phyloP scores from a whole-genome alignment of 2,113 vertebrate genomes.

The Corythaixoides concolor region DNA sequence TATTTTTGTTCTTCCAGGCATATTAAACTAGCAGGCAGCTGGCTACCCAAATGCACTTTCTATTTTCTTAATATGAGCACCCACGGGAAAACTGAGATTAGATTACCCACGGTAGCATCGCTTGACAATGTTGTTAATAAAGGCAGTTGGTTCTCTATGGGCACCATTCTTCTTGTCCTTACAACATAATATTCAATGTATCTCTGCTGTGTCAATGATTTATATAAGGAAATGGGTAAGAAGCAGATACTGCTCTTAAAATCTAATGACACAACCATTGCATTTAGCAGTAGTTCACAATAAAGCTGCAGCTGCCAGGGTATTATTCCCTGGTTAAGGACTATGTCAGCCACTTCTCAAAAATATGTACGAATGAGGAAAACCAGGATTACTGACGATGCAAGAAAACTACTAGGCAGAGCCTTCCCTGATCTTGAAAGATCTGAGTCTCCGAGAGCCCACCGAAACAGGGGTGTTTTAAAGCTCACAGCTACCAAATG shows the following conservation, averaged over 20 bases:
- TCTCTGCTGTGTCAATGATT: not conserved
- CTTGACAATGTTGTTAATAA: not conserved
- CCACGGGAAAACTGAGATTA: not conserved
- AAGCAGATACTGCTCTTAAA: not conserved
- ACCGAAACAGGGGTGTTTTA: not conserved
- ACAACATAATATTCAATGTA: not conserved
- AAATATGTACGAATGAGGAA: not conserved
- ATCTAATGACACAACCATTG: not conserved
- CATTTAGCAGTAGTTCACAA: not conserved
- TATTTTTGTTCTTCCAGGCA: not conserved
- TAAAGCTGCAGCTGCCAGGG: not conserved
- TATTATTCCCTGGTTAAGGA: not conserved
- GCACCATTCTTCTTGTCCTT: not conserved
- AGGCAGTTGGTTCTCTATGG: not conserved
- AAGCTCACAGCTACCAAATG: not conserved
- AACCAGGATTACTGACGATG: not conserved
- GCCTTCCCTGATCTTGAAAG: not conserved
- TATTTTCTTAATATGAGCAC: not conserved
- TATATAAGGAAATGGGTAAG: not conserved
- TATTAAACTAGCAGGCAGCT: not conserved
- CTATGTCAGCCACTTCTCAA: not conserved
- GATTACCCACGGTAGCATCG: not conserved
- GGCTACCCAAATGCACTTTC: not conserved
- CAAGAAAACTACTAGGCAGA: not conserved
- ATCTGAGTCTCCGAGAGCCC: accelerated